Evolutionary conservation across 2,888 invertebrate species (phyloP).

Genomic region (Piscicola geometra): DNA sequence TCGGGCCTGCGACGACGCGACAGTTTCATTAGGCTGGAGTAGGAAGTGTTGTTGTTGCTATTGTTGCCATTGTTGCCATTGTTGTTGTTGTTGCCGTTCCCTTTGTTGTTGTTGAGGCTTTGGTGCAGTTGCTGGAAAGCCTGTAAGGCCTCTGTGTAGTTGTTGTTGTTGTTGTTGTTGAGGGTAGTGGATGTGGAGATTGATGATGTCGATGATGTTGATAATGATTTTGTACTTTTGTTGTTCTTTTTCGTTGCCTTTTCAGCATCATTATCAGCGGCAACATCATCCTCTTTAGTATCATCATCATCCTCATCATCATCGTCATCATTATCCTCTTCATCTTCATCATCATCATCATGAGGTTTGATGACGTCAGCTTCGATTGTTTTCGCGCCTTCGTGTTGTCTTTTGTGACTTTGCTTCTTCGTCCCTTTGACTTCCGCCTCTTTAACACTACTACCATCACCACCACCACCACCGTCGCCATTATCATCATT

Average conservation of each 20-base stretch:
- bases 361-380: conserved; percentile 1
- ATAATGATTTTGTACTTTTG: not conserved
- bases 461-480: not conserved
- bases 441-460: not conserved
- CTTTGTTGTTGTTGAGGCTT: not conserved
- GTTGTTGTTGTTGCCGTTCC: not conserved
- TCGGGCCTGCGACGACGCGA: not conserved
- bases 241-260: too few species aligned
- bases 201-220: too few species aligned
- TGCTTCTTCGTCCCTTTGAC: not conserved
- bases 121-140: conserved; percentile 1
- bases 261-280: not conserved
- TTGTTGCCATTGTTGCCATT: not conserved
- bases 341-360: conserved; percentile 14
- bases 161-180: not conserved
- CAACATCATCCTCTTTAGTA: not conserved
- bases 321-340: not conserved
- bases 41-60: not conserved
- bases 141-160: not conserved
- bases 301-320: not conserved
- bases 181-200: not conserved
- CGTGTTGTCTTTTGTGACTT: not conserved
- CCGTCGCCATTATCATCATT: not conserved
- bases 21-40: not conserved
- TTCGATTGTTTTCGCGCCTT: not conserved